A percentile compares a stretch with the other conserved stretches of the same genome.
Conservation (phyloP, 2,888 invertebrate species). For the Epistrophe eligans region DNA sequence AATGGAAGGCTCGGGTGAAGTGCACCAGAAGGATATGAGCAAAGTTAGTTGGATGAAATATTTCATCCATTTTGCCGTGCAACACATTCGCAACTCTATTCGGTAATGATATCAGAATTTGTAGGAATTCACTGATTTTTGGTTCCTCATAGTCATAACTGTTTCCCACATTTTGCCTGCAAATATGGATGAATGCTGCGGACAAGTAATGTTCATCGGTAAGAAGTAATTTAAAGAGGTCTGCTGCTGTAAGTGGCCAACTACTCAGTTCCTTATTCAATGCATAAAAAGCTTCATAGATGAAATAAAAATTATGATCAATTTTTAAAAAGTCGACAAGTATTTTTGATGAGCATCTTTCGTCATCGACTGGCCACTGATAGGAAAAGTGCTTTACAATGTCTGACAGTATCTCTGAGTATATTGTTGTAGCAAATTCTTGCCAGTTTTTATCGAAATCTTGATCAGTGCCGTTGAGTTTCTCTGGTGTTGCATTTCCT, state of each 20-base stretch:
- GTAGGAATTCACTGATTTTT: constrained; percentile 84
- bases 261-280: constrained; percentile 76
- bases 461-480: constrained; percentile 86
- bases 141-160: constrained; percentile 77
- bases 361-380: constrained; percentile 85
- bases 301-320: constrained; percentile 80
- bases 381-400: constrained; percentile 85
- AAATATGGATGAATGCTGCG: constrained; percentile 79
- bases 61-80: constrained; percentile 85
- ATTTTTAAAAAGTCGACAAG: constrained; percentile 80
- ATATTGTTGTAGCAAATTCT: constrained; percentile 84
- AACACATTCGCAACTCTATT: constrained; percentile 89
- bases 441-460: constrained; percentile 79
- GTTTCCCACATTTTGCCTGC: constrained; percentile 77
- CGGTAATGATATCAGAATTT: constrained; percentile 88
- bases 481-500: constrained; percentile 87
- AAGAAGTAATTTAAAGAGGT: constrained; percentile 78
- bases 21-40: constrained; percentile 86
- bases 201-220: constrained; percentile 79
- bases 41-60: constrained; percentile 86
- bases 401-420: constrained; percentile 85
- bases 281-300: constrained; percentile 78
- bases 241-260: constrained; percentile 72
- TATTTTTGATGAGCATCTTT: constrained; percentile 46
- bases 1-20: constrained; percentile 86